A percentile compares a stretch with the other conserved stretches of the same genome.
Evolutionary conservation across 2,797 vertebrate species (phyloP).

Genomic region (Botia almorhae): DNA sequence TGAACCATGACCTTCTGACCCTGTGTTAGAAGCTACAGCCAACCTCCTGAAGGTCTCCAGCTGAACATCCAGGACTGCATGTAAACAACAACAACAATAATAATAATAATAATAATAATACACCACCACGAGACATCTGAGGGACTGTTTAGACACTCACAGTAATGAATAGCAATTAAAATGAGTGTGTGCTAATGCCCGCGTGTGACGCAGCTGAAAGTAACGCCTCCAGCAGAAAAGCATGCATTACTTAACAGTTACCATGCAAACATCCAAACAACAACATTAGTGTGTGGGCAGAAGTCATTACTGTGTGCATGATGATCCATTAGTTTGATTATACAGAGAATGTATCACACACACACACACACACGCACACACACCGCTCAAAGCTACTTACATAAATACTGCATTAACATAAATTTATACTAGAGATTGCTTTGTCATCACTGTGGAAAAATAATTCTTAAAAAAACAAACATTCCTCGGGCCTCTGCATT

Average conservation of each 20-base stretch:
- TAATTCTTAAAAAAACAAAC: too few relatives aligned
- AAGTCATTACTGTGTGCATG: conserved; percentile 22
- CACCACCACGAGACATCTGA: not conserved
- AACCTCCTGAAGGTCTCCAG: not conserved
- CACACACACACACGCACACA: not conserved
- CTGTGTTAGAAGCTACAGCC: conserved; percentile 1
- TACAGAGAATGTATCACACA: not conserved
- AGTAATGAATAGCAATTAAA: conserved; percentile 40
- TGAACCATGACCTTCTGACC: conserved; percentile 36
- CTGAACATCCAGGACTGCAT: not conserved
- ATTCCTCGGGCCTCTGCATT: too few relatives aligned
- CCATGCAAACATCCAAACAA: conserved; percentile 34
- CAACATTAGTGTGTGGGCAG: conserved; percentile 29
- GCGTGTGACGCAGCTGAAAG: conserved; percentile 39
- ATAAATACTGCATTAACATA: not conserved
- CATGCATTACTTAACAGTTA: conserved; percentile 17
- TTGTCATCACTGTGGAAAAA: too few relatives aligned
- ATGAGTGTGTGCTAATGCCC: conserved; percentile 8
- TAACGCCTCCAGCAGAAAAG: conserved; percentile 19
- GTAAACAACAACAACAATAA: conserved; percentile 17
- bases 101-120: too few relatives aligned
- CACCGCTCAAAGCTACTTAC: not conserved
- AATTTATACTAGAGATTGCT: not conserved
- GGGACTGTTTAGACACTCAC: conserved; percentile 12
- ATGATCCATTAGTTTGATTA: conserved; percentile 25